Base-by-base conservation (phyloP, 1,140 invertebrate species). In the Zophobas atratus region DNA sequence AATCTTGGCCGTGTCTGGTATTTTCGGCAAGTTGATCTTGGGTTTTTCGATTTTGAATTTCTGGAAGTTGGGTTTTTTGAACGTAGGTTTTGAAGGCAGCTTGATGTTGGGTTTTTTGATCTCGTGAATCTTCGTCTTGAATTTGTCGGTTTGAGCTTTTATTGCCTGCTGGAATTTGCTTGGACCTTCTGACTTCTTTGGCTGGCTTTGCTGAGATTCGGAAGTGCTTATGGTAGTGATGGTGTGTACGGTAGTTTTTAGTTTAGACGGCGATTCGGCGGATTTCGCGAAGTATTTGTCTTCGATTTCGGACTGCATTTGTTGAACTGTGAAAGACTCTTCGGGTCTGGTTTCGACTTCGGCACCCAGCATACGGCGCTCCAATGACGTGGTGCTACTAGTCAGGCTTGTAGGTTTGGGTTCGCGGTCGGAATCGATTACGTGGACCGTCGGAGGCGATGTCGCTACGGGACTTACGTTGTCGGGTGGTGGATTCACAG, bases 21-120 rank as follows among this genome's bases (percentile, higher is more conserved):
- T 86, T 86, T 89, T 91, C 0, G 91, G 90, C 77, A 92, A 84
- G 81, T 90, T 92, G 90, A 91, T 84, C 90, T 92, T 86, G 0
- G 84, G 83, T 75, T 81, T 79, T 78, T 86, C 84, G 8, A 85
- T 81, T 60, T 83, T 84, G 6, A 81, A 77, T 75, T 80, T 82
- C 6, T 77, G 76, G n/a, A 83, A 79, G n/a, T 81, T 81, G 0
- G 83, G 80, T 76, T 77, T 83, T 41, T 81, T 73, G 6, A 83
- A 77, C 74, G 88, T 86, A 1, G 90, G 89, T 86, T 89, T 89
- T 78, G 86, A 87, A n/a, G 80, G 82, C 8, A 76, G 63, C 48
- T 79, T 80, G 49, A 79, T 88, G 35, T 89, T 87, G 43, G 88
- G 88, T 78, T 87, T 86, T 85, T 89, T 90, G 2, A 91, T 89